Evolutionary conservation across 2,888 invertebrate species (phyloP).

Genomic region (Hypsopygia costalis): DNA sequence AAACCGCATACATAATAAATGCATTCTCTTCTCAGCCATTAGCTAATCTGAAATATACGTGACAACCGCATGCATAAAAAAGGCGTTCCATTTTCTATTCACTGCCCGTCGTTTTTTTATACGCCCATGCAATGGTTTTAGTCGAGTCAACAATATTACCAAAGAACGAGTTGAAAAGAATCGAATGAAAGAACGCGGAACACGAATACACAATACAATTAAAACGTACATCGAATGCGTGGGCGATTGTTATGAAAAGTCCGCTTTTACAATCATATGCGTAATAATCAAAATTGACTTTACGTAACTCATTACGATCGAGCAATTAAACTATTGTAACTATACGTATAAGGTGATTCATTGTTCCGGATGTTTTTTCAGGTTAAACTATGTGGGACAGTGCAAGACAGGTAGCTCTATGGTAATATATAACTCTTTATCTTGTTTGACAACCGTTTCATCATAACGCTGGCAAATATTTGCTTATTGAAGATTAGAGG

Average conservation of each 20-base stretch:
- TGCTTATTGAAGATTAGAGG: slow-evolving; percentile 11
- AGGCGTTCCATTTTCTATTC: too few species aligned
- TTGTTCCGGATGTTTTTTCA: slow-evolving; percentile 53
- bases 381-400: slow-evolving; percentile 54
- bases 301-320: slow-evolving; percentile 27
- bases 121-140: too few species aligned
- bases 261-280: slow-evolving; percentile 1
- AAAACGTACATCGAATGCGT: not conserved
- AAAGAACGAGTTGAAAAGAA: slow-evolving; percentile 1
- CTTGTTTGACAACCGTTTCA: slow-evolving; percentile 34
- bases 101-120: too few species aligned
- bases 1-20: too few species aligned
- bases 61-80: too few species aligned
- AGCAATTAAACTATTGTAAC: slow-evolving; percentile 28
- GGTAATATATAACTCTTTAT: slow-evolving; percentile 38
- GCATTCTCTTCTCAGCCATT: too few species aligned
- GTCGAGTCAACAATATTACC: not conserved
- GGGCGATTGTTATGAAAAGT: slow-evolving; percentile 4
- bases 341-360: slow-evolving; percentile 32
- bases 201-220: not conserved
- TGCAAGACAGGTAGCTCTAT: slow-evolving; percentile 35
- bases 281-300: slow-evolving; percentile 19
- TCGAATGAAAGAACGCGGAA: slow-evolving; percentile 5
- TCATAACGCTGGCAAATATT: slow-evolving; percentile 16
- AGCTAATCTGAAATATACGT: too few species aligned